Conservation (phyloP, 2,888 invertebrate species). For the Exephanes ischioxanthus region DNA sequence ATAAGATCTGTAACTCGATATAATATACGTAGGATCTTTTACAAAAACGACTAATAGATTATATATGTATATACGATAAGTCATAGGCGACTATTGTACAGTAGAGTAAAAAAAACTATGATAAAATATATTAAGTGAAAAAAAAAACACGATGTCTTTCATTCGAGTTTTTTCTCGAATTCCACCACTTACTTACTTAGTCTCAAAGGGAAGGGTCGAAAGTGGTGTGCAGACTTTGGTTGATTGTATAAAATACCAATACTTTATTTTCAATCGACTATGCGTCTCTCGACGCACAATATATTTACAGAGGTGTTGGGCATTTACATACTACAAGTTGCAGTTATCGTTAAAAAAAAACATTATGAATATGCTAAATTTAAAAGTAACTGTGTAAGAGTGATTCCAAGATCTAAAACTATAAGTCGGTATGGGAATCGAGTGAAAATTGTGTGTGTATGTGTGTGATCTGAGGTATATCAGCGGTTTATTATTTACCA, state of each 20-base stretch:
- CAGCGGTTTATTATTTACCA: conserved; percentile 68
- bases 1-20: conserved; percentile 71
- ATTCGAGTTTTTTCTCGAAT: not conserved
- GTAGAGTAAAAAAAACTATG: conserved; percentile 74
- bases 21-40: conserved; percentile 73
- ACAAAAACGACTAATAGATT: conserved; percentile 70
- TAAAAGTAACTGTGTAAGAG: conserved; percentile 75
- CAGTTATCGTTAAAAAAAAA: conserved; percentile 75
- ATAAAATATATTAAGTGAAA: conserved; percentile 70
- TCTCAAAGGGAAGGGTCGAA: not conserved
- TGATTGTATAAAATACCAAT: conserved; percentile 83
- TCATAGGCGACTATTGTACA: conserved; percentile 77
- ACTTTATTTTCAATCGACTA: conserved; percentile 82
- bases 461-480: conserved; percentile 73
- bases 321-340: conserved; percentile 79
- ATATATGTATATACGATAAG: conserved; percentile 74
- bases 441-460: conserved; percentile 58
- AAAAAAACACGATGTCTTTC: conserved; percentile 33
- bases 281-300: conserved; percentile 74
- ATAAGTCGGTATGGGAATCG: conserved; percentile 68
- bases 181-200: not conserved
- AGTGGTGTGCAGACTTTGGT: conserved; percentile 37
- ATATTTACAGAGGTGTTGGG: conserved; percentile 78
- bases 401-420: conserved; percentile 68
- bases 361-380: conserved; percentile 74